A percentile compares a stretch with the other conserved stretches of the same genome.
phyloP scores from a whole-genome alignment of 2,797 vertebrate genomes.

The Mionectes olivaceus region DNA sequence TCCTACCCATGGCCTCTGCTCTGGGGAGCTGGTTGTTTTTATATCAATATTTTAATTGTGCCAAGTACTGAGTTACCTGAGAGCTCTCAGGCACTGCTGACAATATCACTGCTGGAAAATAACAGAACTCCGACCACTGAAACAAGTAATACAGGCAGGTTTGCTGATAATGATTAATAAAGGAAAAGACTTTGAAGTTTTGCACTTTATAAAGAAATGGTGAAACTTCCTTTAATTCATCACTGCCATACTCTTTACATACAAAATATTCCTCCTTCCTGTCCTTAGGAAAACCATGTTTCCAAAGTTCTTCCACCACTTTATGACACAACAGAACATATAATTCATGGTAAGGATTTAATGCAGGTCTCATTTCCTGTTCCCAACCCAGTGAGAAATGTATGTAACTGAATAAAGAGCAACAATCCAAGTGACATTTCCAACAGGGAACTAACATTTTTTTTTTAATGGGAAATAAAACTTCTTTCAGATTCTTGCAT shows the following conservation, averaged over 20 bases:
- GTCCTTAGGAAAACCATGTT: background rate
- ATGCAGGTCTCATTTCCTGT: background rate
- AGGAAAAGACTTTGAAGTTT: background rate
- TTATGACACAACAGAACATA: background rate
- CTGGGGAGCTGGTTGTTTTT: constrained; percentile 16
- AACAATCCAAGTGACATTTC: background rate
- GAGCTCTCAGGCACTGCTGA: background rate
- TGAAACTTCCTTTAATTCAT: background rate
- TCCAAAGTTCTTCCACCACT: background rate
- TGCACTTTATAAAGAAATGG: background rate
- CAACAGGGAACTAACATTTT: background rate
- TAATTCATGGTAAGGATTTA: background rate
- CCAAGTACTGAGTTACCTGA: constrained; percentile 13
- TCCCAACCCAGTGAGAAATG: background rate
- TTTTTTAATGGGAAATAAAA: background rate
- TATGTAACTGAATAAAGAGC: background rate
- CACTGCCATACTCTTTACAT: background rate
- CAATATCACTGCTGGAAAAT: background rate
- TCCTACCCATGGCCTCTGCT: constrained; percentile 6
- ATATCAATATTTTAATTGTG: background rate
- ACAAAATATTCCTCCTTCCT: background rate
- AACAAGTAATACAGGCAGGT: background rate
- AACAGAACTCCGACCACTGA: background rate
- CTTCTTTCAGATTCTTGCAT: background rate
- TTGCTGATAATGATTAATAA: background rate